Evolutionary conservation across 2,888 invertebrate genomes (phyloP), one percentile per base, ranked within the genome.

Genomic region (Morinoia aosen): DNA sequence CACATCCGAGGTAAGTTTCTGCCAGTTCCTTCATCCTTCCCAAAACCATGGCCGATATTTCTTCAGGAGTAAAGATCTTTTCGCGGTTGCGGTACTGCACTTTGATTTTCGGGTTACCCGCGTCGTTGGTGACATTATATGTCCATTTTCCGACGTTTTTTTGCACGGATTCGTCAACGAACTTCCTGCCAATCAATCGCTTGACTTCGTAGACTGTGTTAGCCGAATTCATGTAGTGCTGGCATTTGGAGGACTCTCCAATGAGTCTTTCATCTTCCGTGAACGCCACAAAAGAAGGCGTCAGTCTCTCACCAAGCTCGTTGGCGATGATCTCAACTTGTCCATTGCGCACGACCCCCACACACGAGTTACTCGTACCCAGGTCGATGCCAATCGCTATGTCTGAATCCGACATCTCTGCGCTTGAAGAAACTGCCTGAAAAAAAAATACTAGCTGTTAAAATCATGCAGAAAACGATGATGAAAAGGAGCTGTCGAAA

Each of bases 251-350:
- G 8, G 94, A 39, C 48, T 48, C 48, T 48, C 48, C 48, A 48
- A 48, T 48, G 48, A 48, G 48, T 48, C 48, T 57, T 58, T 94
- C 58, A 10, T 61, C 58, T n/a, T 39, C 64, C 19, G 95, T 95
- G 48, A 95, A 95, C 2, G 95, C 95, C 40, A 95, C 95, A 39
- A 61, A 95, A 33, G 95, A 95, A 12, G 95, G 95, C 48, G 95
- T 95, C 40, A 95, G 16, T n/a, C 95, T 11, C 33, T 64, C 48
- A 14, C 95, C 95, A 11, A 40, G 58, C 40, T 64, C 64, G 95
- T 95, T 95, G n/a, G 64, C 95, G 64, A 95, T 61, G 95, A 95
- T 95, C 12, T 61, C 64, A 57, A 95, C 95, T 95, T 64, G 95
- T 16, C 95, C 64, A 48, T 95, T 95, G 25, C 64, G 56, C 7